A percentile compares a stretch with the other conserved stretches of the same genome.
Evolutionary conservation across 2,113 vertebrate species (phyloP).

Genomic region (Oryzias melastigma): DNA sequence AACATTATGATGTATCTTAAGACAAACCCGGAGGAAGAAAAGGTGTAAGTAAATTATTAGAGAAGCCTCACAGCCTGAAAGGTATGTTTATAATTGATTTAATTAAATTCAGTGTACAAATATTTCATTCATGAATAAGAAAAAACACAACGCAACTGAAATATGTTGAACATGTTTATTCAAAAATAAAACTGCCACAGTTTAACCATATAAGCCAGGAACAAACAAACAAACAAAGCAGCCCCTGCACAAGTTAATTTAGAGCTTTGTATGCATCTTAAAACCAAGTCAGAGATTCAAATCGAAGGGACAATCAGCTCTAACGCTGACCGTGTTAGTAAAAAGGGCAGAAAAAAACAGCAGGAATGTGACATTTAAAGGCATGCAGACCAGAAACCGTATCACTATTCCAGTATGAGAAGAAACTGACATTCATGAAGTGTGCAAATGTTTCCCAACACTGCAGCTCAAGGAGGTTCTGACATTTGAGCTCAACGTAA

Average conservation of each 20-base stretch:
- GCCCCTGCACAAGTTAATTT: conserved; percentile 49
- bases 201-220: conserved; percentile 39
- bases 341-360: conserved; percentile 9
- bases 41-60: too few species aligned
- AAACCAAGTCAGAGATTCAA: conserved; percentile 44
- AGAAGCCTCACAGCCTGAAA: too few species aligned
- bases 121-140: not conserved
- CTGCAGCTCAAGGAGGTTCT: conserved; percentile 3
- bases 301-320: conserved; percentile 4
- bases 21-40: too few species aligned
- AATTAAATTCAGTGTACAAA: too few species aligned
- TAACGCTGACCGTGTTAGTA: conserved; percentile 3
- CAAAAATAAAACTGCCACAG: conserved; percentile 67
- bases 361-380: conserved; percentile 53
- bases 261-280: conserved; percentile 38
- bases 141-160: not conserved
- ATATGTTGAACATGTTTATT: conserved; percentile 68
- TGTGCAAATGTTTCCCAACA: not conserved
- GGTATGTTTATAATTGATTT: too few species aligned
- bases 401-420: not conserved
- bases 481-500: not conserved
- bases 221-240: conserved; percentile 33
- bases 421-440: not conserved
- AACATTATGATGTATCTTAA: too few species aligned
- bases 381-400: conserved; percentile 45